Percentiles rank a stretch among this genome's conserved stretches.
phyloP scores from a whole-genome alignment of 2,797 vertebrate species.

The Alauda arvensis region DNA sequence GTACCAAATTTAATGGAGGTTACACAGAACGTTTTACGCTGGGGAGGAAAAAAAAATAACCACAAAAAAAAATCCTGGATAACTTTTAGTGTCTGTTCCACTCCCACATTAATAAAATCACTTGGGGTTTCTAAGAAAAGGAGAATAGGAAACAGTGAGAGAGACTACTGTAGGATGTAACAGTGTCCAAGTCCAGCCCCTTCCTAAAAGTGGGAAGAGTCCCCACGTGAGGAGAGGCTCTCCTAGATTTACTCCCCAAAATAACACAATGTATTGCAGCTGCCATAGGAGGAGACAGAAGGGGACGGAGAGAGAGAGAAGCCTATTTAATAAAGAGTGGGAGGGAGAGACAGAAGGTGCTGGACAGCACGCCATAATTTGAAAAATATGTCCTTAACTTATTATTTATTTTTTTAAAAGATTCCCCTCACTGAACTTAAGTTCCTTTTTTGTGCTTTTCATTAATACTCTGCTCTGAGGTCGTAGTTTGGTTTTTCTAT shows the following conservation, averaged over 20 bases:
- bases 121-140: slow-evolving; percentile 75
- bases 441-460: slow-evolving; percentile 99
- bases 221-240: slow-evolving; percentile 65
- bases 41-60: slow-evolving; percentile 73
- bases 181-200: slow-evolving; percentile 70
- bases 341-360: slow-evolving; percentile 72
- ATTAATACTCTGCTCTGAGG: slow-evolving; percentile 99
- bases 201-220: slow-evolving; percentile 52
- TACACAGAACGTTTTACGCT: slow-evolving; percentile 98
- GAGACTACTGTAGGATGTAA: slow-evolving; percentile 70
- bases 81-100: slow-evolving; percentile 81
- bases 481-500: slow-evolving; percentile 99
- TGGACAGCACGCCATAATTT: slow-evolving; percentile 73
- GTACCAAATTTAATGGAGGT: slow-evolving; percentile 99
- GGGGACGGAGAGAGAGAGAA: slow-evolving; percentile 56
- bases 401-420: slow-evolving; percentile 73
- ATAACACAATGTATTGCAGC: slow-evolving; percentile 75
- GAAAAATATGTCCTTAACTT: slow-evolving; percentile 76
- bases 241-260: slow-evolving; percentile 65
- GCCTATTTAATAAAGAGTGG: slow-evolving; percentile 68
- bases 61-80: slow-evolving; percentile 76
- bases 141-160: slow-evolving; percentile 71
- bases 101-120: slow-evolving; percentile 78
- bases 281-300: slow-evolving; percentile 67
- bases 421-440: slow-evolving; percentile 86